A percentile compares a stretch with the other conserved stretches of the same genome.
These are phyloP conservation scores for Tarsius wallacei DNA, from an alignment of 2,797 vertebrate species.

Conservation along the genomic window DNA sequence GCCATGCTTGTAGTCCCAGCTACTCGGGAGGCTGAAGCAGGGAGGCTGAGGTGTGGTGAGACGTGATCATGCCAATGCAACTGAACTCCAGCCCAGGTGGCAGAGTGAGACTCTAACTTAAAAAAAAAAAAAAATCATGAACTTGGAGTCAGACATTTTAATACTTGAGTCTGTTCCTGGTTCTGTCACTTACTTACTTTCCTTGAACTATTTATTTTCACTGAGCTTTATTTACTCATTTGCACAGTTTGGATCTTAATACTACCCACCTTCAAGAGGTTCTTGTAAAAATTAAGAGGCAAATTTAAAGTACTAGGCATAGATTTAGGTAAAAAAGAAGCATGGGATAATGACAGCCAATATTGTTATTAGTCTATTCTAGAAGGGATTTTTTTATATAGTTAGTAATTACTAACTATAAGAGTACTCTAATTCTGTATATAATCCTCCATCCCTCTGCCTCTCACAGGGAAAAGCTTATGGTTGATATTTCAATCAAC, in stretches of 20 bases:
- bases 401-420: not conserved
- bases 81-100: no score
- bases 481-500: not conserved
- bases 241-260: not conserved
- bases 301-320: not conserved
- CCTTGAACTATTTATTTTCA: constrained; percentile 7
- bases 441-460: constrained; percentile 14
- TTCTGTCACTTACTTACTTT: constrained; percentile 11
- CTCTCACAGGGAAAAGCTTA: constrained; percentile 22
- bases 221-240: not conserved
- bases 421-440: not conserved
- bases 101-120: no score
- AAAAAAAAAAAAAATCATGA: no score
- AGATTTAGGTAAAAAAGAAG: constrained; percentile 54
- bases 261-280: not conserved
- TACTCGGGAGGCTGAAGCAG: no score
- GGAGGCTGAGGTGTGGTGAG: no score
- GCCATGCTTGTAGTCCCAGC: no score
- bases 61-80: no score
- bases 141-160: not conserved
- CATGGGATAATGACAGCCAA: not conserved
- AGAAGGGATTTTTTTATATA: not conserved
- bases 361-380: not conserved
- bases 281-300: constrained; percentile 10
- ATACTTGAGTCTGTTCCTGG: not conserved